Evolutionary conservation across 64 coral and sea anemone species (phyloP).

Genomic region (Pocillopora verrucosa): DNA sequence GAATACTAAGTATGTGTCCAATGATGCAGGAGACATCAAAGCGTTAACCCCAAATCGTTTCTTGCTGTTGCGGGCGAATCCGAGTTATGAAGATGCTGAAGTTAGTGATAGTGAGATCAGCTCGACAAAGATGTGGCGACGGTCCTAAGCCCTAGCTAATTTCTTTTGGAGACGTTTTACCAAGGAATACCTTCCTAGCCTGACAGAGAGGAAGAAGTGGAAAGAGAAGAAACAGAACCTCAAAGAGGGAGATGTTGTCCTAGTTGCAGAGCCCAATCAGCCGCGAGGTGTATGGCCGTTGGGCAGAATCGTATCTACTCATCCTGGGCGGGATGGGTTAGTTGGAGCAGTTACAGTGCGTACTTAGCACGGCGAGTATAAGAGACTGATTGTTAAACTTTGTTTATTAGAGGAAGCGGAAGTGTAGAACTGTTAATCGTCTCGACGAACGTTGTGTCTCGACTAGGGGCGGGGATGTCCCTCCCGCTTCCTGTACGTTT

Average conservation of each 20-base stretch:
- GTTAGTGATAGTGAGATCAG: background rate
- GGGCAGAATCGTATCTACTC: background rate
- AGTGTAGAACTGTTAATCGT: background rate
- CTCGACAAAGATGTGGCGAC: background rate
- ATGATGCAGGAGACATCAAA: conserved; percentile 27
- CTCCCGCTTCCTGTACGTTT: no score
- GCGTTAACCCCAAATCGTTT: conserved; percentile 35
- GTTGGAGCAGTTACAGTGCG: background rate
- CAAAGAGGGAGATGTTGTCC: background rate
- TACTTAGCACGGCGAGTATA: background rate
- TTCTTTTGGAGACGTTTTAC: conserved; percentile 31
- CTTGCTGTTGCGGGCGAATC: background rate
- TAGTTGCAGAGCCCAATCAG: background rate
- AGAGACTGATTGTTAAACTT: background rate
- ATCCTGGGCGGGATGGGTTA: background rate
- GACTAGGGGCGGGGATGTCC: no score
- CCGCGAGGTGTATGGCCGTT: background rate
- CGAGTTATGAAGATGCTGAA: conserved; percentile 15
- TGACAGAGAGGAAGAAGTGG: conserved; percentile 16
- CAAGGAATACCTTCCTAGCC: conserved; percentile 6
- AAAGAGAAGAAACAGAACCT: background rate
- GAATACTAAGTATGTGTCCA: conserved; percentile 24
- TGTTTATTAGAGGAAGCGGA: background rate
- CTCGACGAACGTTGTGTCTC: no score
- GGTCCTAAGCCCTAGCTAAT: conserved; percentile 17